Base-by-base conservation (phyloP, 2,888 invertebrate species). In the Salpingus planirostris region DNA sequence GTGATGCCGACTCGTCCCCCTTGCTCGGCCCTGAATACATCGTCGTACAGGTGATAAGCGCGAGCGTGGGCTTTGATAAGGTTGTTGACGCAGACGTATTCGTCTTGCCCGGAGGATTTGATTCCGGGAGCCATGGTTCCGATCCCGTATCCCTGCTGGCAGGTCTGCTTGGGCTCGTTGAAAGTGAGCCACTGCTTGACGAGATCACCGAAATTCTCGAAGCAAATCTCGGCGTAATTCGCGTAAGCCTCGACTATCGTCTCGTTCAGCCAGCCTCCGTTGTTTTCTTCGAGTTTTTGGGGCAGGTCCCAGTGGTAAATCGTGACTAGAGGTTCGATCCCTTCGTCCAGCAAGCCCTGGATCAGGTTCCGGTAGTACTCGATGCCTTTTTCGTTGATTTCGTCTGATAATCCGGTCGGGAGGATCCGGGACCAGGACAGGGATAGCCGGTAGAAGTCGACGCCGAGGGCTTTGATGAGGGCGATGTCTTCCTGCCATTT, bases 221-320 rank as follows among this genome's bases (percentile, higher is more conserved):
- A 62, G 4, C 69, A 59, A 15, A 78, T 62, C 47, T 64, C 63
- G 0, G 78, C 76, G 38, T 75, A 80, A 43, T 75, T 71, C 6
- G 62, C 65, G 49, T 74, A 80, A 55, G 73, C 74, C 15, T 73
- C 70, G 0, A 68, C 69, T 28, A 76, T 66, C 6, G 68, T 38
- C 1, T 73, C 71, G 51, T 77, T 79, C 15, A 73, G 68, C 76
- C 76, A 78, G 0, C 78, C 79, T 0, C 78, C 78, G 6, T 50
- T 27, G 11, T 53, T 51, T 15, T 71, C 53, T 18, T 71, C 66
- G 2, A 74, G 50, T 2, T 60, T 46, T 30, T 69, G 67, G 0
- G 73, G 73, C 44, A 71, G 46, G 44, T 74, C 74, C 73, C 72
- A 73, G 30, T 70, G 71, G 44, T 64, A 67, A 1, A 71, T 14